Percentiles rank a stretch among this genome's conserved stretches.
These are phyloP conservation scores for Salminus brasiliensis DNA, from an alignment of 2,113 vertebrate species.

Conservation along the genomic window DNA sequence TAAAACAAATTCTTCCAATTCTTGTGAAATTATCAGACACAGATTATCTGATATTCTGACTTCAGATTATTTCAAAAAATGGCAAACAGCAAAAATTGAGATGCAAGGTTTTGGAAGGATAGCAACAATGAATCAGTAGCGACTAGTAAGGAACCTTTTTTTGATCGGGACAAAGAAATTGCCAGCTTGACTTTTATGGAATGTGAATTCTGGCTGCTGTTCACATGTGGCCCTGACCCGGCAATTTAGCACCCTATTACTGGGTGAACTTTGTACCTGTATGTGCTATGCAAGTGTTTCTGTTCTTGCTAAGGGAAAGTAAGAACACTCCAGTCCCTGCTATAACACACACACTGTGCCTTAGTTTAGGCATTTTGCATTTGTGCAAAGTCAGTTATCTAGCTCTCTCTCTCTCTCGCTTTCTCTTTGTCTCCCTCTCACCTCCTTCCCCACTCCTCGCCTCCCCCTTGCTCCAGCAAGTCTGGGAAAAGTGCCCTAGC, in stretches of 20 bases:
- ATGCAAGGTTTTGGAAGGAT: too few species aligned
- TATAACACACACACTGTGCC: background rate
- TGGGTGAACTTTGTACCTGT: background rate
- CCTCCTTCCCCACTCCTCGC: background rate
- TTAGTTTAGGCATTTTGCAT: background rate
- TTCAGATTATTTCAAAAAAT: too few species aligned
- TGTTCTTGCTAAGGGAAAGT: background rate
- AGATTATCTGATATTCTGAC: too few species aligned
- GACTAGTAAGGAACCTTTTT: background rate
- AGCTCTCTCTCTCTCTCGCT: background rate
- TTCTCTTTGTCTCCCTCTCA: background rate
- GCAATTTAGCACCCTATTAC: background rate
- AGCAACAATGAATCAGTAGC: background rate
- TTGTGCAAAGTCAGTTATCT: background rate
- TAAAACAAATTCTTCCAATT: too few species aligned
- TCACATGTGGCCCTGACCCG: background rate
- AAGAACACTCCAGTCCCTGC: background rate
- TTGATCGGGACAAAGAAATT: background rate
- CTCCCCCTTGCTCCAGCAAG: slow-evolving; percentile 6
- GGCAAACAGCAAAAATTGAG: too few species aligned
- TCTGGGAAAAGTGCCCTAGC: slow-evolving; percentile 30
- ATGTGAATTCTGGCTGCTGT: background rate
- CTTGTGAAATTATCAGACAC: too few species aligned
- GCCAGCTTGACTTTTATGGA: background rate
- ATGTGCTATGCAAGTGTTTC: background rate